phyloP scores from a whole-genome alignment of 1,140 invertebrate species.

The Scaptomyza montana region DNA sequence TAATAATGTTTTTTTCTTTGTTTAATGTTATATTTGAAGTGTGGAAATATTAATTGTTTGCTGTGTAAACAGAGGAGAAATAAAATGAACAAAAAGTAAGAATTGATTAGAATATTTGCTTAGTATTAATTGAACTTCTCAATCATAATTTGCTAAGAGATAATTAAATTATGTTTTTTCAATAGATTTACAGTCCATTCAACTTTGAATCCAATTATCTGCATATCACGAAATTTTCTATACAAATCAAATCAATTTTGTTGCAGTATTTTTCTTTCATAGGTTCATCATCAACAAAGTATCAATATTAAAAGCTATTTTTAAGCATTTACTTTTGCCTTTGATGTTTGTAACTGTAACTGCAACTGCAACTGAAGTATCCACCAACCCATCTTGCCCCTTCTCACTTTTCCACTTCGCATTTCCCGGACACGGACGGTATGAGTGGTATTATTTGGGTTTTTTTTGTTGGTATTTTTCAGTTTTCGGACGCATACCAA shows the following conservation, averaged over 20 bases:
- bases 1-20: slow-evolving; percentile 25
- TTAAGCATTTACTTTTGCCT: background rate
- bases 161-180: too few relatives aligned
- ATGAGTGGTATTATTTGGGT: too few relatives aligned
- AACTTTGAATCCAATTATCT: too few relatives aligned
- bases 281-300: background rate
- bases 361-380: background rate
- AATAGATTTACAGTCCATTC: too few relatives aligned
- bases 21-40: background rate
- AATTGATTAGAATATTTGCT: background rate
- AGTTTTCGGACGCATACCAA: slow-evolving; percentile 60
- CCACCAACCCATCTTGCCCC: slow-evolving; percentile 4
- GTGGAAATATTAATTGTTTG: slow-evolving; percentile 26
- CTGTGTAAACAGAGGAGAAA: background rate
- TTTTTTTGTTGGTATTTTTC: slow-evolving; percentile 45
- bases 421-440: too few relatives aligned
- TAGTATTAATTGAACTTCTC: background rate
- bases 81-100: background rate
- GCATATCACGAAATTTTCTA: too few relatives aligned
- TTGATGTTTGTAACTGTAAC: slow-evolving; percentile 4
- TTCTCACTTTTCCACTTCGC: slow-evolving; percentile 1
- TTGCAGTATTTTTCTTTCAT: background rate
- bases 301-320: background rate
- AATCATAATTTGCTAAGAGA: background rate
- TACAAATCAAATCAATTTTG: background rate